Conservation (phyloP, 2,113 vertebrate genomes). For the Cyprinodon brontotheroides region DNA sequence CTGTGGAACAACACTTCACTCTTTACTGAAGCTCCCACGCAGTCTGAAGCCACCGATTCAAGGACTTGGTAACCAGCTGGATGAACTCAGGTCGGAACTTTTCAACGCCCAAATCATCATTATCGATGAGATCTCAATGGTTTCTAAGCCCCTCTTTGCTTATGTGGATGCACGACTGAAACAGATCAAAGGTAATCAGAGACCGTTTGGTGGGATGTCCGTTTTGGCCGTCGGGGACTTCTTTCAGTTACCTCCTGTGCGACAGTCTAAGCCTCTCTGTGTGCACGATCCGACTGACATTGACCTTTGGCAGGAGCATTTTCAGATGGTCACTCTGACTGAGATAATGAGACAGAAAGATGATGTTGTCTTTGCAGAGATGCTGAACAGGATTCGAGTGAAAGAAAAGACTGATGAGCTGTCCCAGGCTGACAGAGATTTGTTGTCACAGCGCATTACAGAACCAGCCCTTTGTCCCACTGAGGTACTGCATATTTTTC, state of each 20-base stretch:
- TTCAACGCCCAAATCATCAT: background rate
- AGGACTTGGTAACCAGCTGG: background rate
- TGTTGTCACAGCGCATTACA: conserved; percentile 13
- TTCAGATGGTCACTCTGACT: conserved; percentile 46
- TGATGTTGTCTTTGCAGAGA: conserved; percentile 9
- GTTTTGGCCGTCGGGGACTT: conserved; percentile 22
- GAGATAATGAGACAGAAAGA: conserved; percentile 49
- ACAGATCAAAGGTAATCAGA: conserved; percentile 34
- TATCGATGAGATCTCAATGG: conserved; percentile 3
- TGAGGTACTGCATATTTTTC: conserved; percentile 38
- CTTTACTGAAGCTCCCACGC: conserved; percentile 18
- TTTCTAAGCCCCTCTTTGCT: conserved; percentile 1
- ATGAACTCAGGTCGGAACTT: conserved; percentile 3
- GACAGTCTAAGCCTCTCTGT: conserved; percentile 35
- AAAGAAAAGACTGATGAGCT: conserved; percentile 2
- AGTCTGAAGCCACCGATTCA: background rate
- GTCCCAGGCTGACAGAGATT: conserved; percentile 18
- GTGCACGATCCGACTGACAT: conserved; percentile 25
- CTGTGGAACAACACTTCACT: conserved; percentile 15
- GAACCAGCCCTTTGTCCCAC: conserved; percentile 27
- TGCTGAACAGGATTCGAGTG: conserved; percentile 4
- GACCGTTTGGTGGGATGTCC: conserved; percentile 39
- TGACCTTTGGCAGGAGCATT: conserved; percentile 43
- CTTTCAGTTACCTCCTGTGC: conserved; percentile 28
- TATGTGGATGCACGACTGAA: conserved; percentile 3